Percentiles rank a stretch among this genome's conserved stretches.
Evolutionary conservation across 2,113 vertebrate species (phyloP).

Genomic region (Peucedramus taeniatus): DNA sequence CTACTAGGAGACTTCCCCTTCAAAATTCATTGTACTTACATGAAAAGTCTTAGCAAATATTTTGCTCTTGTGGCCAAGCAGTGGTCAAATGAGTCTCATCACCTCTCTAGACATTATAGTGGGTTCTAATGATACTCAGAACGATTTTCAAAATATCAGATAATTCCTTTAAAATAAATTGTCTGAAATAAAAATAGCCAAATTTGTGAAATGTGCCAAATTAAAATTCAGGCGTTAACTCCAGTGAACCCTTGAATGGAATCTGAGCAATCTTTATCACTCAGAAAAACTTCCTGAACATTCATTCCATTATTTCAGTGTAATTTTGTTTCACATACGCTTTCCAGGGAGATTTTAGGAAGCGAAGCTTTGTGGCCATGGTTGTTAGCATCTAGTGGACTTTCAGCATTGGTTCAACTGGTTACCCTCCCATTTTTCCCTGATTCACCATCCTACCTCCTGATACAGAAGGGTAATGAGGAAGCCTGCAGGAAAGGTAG

Average conservation of each 20-base stretch:
- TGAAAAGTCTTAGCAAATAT: not conserved
- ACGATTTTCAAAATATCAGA: not conserved
- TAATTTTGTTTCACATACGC: not conserved
- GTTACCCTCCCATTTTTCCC: constrained; percentile 71
- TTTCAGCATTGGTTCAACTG: constrained; percentile 78
- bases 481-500: constrained; percentile 77
- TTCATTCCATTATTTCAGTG: not conserved
- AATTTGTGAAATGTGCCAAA: not conserved
- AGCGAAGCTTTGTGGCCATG: constrained; percentile 84
- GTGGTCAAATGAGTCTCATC: not conserved
- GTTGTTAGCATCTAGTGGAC: constrained; percentile 69
- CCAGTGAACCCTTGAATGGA: not conserved
- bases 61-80: not conserved
- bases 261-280: not conserved
- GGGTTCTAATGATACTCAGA: not conserved
- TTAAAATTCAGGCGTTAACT: not conserved
- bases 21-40: not conserved
- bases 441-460: constrained; percentile 75
- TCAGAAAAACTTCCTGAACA: not conserved
- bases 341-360: constrained; percentile 81
- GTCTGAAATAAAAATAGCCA: not conserved
- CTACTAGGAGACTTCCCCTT: not conserved
- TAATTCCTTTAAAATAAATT: not conserved
- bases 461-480: constrained; percentile 80
- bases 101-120: not conserved